Base-by-base conservation (phyloP, 2,797 vertebrate species). In the Petrocephalus sullivani region DNA sequence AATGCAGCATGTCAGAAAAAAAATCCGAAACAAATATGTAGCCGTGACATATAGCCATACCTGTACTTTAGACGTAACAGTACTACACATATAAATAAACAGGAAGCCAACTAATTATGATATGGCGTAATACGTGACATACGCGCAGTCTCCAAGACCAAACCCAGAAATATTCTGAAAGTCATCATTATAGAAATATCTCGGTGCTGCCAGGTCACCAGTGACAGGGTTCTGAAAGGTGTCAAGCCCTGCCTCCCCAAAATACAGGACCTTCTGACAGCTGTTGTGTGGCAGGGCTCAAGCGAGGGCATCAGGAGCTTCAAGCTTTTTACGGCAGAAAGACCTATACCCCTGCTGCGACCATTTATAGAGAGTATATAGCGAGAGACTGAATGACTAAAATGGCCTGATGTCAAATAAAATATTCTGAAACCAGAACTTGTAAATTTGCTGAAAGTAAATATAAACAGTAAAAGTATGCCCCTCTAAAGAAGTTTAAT, bases 201-300 rank as follows among this genome's bases (percentile, higher is more conserved):
- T 93, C 91, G 90, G 91, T 88, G 89, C 88, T 90, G 88, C 83
- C 37, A 28, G 88, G 91, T 94, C 93, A 94, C 94, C 93, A 94
- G 92, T 94, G 93, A 94, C 91, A 37, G 16, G 1, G 28, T 67
- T 87, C 78, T 89, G 83, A 88, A 83, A 53, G 85, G 88, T 93
- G 93, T 94, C 93, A 91, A 88, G 53, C 88, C 56, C 58, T 37
- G 21, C 21, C 56, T 86, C 58, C 57, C 86, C 53, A 46, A 89
- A 89, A 89, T 85, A 84, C 86, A 28, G 41, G 56, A 57, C 37
- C 92, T 64, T n/a, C 0, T 37, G 88, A 93, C 94, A 94, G 93
- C 93, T 94, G 93, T 86, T 88, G 89, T 89, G 56, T 85, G 64
- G 8, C 3, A 56, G 86, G 75, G 82, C 54, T 7, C 81, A 88